Evolutionary conservation across 2,113 vertebrate genomes (phyloP), one percentile per base, ranked within the genome.

Genomic region (Salvelinus sp.): DNA sequence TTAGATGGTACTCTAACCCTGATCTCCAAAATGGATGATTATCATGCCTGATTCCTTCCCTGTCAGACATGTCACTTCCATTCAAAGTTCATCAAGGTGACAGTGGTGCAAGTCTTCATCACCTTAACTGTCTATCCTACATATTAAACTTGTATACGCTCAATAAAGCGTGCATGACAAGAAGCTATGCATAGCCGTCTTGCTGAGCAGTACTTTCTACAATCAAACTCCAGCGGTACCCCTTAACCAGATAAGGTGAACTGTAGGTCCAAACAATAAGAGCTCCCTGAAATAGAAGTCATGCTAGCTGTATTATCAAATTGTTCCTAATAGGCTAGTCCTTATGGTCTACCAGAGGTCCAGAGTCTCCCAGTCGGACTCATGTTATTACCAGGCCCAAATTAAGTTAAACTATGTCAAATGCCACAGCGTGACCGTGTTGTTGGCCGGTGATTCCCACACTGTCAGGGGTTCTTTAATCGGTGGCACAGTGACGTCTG

Each of bases 381-480:
- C 9, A 10, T 44, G 38, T 44, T 44, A 82, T 66, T 74, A 48
- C 47, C 10, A 28, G 16, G 13, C 13, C 9, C 22, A 70, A 73
- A 80, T 73, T 1, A 82, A 79, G 71, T 79, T 75, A 75, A 69
- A 30, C 71, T 70, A 82, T 77, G 79, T 77, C 33, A 73, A 80
- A 78, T 64, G 69, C 25, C 65, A 65, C 44, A 76, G 74, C 44
- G 16, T 65, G 3, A 3, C n/a, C 30, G 18, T 28, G 73, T 65
- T 50, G 13, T 62, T 70, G 58, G n/a, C 14, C 4, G 10, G 6
- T n/a, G 27, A 44, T 64, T 48, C 66, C 30, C 28, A 33, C 73
- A 62, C 60, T 16, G 54, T 70, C 69, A 27, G 58, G 60, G 54
- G 60, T 72, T 73, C 50, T 30, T 18, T 69, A 14, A n/a, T 28